A percentile compares a stretch with the other conserved stretches of the same genome.
Conservation (phyloP, 2,797 vertebrate genomes). For the Spea hammondii region DNA sequence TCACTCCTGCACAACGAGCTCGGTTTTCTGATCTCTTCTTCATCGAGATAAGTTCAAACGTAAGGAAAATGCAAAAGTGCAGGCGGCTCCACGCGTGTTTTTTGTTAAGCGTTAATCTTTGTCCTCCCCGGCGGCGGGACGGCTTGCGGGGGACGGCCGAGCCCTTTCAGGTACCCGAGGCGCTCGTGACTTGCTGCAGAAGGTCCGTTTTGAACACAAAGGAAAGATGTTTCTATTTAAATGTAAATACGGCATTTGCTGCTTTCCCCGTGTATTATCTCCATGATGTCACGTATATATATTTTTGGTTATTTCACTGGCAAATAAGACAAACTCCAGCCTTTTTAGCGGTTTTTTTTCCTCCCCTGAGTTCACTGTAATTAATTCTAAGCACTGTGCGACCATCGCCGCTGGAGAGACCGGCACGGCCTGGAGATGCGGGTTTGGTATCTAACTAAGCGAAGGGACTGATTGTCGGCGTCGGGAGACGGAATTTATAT, state of each 20-base stretch:
- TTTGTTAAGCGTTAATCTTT: not conserved
- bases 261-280: too few relatives aligned
- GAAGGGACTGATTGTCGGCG: too few relatives aligned
- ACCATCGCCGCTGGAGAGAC: not conserved
- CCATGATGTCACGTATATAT: too few relatives aligned
- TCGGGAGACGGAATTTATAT: too few relatives aligned
- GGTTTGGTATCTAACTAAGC: too few relatives aligned
- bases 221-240: slow-evolving; percentile 6
- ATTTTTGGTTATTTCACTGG: too few relatives aligned
- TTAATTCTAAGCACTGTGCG: too few relatives aligned
- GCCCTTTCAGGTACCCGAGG: not conserved
- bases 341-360: too few relatives aligned
- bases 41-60: not conserved
- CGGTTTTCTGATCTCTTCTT: not conserved
- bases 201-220: not conserved
- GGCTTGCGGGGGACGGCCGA: not conserved
- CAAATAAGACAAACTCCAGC: too few relatives aligned
- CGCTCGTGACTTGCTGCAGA: too few relatives aligned
- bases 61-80: slow-evolving; percentile 12
- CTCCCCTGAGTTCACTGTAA: too few relatives aligned
- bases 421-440: not conserved
- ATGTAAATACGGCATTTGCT: slow-evolving; percentile 1
- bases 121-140: not conserved
- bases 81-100: not conserved
- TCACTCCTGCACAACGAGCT: too few relatives aligned